A percentile compares a stretch with the other conserved stretches of the same genome.
phyloP scores from a whole-genome alignment of 2,888 invertebrate species.

The Acanthosepion pharaonis region DNA sequence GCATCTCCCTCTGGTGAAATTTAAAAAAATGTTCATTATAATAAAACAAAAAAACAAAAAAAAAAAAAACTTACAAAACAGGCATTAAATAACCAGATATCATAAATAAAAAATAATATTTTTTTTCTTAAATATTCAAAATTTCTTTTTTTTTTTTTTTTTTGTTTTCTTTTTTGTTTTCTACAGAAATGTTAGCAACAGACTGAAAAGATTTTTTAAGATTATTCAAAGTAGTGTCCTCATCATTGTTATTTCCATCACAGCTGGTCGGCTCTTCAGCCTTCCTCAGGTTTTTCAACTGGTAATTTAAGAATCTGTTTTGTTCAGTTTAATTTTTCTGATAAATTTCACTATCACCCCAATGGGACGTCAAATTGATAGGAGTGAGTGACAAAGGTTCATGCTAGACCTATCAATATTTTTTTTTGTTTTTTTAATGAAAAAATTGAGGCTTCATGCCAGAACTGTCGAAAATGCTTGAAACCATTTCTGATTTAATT shows the following conservation, averaged over 20 bases:
- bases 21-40: background rate
- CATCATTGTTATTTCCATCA: background rate
- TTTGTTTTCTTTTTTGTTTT: too few species aligned
- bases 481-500: too few species aligned
- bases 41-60: background rate
- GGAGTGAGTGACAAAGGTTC: too few species aligned
- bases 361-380: too few species aligned
- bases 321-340: too few species aligned
- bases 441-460: too few species aligned
- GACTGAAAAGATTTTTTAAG: background rate
- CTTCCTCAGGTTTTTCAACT: background rate
- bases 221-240: background rate
- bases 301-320: background rate
- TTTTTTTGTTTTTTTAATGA: too few species aligned
- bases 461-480: too few species aligned
- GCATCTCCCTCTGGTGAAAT: background rate
- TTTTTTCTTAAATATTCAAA: too few species aligned
- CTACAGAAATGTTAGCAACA: background rate
- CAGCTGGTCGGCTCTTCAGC: background rate
- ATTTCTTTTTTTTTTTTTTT: too few species aligned
- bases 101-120: background rate
- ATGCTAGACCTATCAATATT: too few species aligned
- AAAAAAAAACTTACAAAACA: background rate
- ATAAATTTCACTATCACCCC: too few species aligned
- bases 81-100: background rate